Evolutionary conservation across 2,888 invertebrate genomes (phyloP).

Genomic region (Mesorhabditis spiculigera): DNA sequence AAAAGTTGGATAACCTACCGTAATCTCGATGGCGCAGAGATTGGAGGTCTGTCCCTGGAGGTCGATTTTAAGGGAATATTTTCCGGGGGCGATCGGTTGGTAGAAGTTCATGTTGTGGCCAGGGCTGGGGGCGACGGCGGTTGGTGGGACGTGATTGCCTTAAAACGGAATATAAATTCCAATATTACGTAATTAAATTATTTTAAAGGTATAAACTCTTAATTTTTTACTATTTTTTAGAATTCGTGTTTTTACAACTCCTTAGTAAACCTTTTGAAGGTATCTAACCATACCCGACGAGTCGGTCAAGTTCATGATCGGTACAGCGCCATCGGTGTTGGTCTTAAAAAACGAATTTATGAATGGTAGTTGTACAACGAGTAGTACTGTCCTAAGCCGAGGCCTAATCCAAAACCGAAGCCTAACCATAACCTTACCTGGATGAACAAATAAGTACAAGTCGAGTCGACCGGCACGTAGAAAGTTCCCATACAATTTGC

Average conservation of each 20-base stretch:
- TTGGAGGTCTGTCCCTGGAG: conserved; percentile 25
- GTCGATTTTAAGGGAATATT: conserved; percentile 31
- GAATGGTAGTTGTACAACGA: not conserved
- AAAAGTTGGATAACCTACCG: conserved; percentile 17
- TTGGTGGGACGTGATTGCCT: not conserved
- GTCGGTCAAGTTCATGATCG: not conserved
- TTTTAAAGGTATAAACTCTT: too few species aligned
- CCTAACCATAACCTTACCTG: not conserved
- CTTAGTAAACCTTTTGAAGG: too few species aligned
- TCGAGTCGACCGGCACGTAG: conserved; percentile 15
- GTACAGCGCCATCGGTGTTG: not conserved
- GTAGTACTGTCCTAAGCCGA: too few species aligned
- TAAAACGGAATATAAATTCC: not conserved
- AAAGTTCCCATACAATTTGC: conserved; percentile 8
- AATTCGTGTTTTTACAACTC: too few species aligned
- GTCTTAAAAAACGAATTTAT: not conserved
- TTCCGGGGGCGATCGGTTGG: conserved; percentile 20
- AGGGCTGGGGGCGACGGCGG: not conserved
- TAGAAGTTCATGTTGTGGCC: conserved; percentile 1
- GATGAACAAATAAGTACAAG: conserved; percentile 8
- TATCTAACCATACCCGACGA: not conserved
- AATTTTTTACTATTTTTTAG: too few species aligned
- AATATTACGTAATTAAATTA: not conserved
- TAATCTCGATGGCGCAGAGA: conserved; percentile 36
- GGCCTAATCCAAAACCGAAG: not conserved